Base-by-base conservation (phyloP, 2,888 invertebrate species). In the Tetragnatha montana region DNA sequence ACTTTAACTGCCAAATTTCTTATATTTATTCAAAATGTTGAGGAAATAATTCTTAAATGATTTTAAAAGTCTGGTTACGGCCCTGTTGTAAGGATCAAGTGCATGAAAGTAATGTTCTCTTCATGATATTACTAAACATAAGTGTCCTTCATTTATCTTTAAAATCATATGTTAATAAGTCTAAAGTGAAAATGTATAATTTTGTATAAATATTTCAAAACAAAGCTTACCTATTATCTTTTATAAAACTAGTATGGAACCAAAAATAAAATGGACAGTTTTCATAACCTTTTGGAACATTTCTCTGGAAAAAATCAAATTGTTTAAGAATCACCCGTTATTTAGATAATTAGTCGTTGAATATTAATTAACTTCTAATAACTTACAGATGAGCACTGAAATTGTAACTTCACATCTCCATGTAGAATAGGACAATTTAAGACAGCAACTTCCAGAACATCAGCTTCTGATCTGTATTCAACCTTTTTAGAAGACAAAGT, bases 221-320 rank as follows among this genome's bases (percentile, higher is more conserved):
- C 35, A 35, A 81, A 81, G 47, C 92, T 92, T 92, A 93, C 94
- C 92, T 93, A 90, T 93, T 92, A 80, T 93, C 92, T 90, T 93
- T 93, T 69, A 94, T 92, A 89, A 94, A 94, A 69, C 93, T 93
- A n/a, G 94, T 94, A 91, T 94, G 93, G 92, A 94, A 94, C 94
- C 94, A 94, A 91, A 94, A 94, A 92, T 93, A 94, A 92, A 94
- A 94, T n/a, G 94, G 93, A 92, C 94, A 94, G 87, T 94, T 93
- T 92, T 94, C 94, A 92, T 94, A 94, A 8, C 94, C 93, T 91
- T 92, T 93, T 8, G 94, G 94, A 75, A 94, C 93, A 81, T 92
- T 92, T 87, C 92, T 93, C 93, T 94, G 93, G 90, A 91, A 92
- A 92, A 81, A 75, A 35, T 35, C 35, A 73, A 68, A 69, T 47